phyloP scores from a whole-genome alignment of 1,140 invertebrate species.

The Cydia pomonella region DNA sequence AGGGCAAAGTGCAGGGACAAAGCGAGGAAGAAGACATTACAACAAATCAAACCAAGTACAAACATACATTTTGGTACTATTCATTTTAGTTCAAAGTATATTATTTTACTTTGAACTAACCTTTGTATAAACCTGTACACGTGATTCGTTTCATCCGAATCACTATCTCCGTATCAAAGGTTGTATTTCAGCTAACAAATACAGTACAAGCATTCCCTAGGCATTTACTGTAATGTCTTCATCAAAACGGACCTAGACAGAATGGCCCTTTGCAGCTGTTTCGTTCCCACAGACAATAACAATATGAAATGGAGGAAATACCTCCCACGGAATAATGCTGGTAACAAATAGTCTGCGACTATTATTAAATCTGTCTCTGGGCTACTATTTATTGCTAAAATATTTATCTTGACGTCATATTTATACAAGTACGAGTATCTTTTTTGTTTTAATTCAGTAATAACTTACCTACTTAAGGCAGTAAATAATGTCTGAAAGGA shows the following conservation, averaged over 20 bases:
- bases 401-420: neutral
- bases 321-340: slow-evolving; percentile 15
- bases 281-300: slow-evolving; percentile 11
- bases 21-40: too few species aligned
- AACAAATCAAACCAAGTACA: too few species aligned
- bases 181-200: neutral
- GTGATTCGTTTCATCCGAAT: neutral
- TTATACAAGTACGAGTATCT: neutral
- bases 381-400: slow-evolving; percentile 9
- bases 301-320: slow-evolving; percentile 16
- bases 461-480: neutral
- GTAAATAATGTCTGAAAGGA: too few species aligned
- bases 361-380: slow-evolving; percentile 26
- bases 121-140: neutral
- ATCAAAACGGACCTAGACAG: slow-evolving; percentile 10
- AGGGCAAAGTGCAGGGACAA: too few species aligned
- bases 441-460: neutral
- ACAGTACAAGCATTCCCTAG: neutral
- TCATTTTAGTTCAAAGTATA: too few species aligned
- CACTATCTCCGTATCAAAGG: neutral
- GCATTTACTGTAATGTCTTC: slow-evolving; percentile 1
- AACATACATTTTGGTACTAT: too few species aligned
- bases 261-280: slow-evolving; percentile 5
- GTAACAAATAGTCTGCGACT: neutral
- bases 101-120: too few species aligned